Conservation (phyloP, 2,888 invertebrate genomes). For the Archips xylosteana region DNA sequence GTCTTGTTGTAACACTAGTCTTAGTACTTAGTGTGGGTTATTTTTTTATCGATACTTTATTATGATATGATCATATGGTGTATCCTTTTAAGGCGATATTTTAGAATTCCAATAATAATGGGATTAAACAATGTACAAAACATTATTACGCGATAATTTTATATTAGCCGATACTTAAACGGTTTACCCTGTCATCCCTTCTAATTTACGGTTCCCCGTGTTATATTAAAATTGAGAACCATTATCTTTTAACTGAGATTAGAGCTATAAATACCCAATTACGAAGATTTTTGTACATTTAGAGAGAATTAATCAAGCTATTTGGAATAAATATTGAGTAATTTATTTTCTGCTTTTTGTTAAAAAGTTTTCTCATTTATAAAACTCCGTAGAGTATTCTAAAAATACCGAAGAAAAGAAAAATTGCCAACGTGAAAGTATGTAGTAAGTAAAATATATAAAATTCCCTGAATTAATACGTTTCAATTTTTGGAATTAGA, state of each 20-base stretch:
- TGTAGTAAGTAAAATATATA: background rate
- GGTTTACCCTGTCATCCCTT: conserved; percentile 27
- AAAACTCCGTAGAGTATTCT: background rate
- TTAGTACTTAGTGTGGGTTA: too few relatives aligned
- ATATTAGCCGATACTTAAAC: conserved; percentile 32
- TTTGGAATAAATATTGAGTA: background rate
- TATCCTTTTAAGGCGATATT: too few relatives aligned
- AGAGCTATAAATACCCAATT: conserved; percentile 36
- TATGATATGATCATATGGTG: too few relatives aligned
- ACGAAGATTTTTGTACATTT: conserved; percentile 20
- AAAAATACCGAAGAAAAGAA: background rate
- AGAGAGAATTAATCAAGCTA: conserved; percentile 10
- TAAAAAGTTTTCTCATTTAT: background rate
- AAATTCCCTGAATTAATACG: too few relatives aligned
- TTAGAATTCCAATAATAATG: conserved; percentile 25
- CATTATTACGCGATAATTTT: conserved; percentile 29
- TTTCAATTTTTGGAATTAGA: background rate
- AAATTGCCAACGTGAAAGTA: background rate
- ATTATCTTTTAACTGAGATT: conserved; percentile 34
- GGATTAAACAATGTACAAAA: conserved; percentile 8
- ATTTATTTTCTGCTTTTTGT: background rate
- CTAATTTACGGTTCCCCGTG: conserved; percentile 27
- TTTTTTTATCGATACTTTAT: too few relatives aligned
- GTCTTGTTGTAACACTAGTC: too few relatives aligned
- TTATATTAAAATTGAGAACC: conserved; percentile 37